Base-by-base conservation (phyloP, 2,888 invertebrate species). In the Drosophila macrospina region DNA sequence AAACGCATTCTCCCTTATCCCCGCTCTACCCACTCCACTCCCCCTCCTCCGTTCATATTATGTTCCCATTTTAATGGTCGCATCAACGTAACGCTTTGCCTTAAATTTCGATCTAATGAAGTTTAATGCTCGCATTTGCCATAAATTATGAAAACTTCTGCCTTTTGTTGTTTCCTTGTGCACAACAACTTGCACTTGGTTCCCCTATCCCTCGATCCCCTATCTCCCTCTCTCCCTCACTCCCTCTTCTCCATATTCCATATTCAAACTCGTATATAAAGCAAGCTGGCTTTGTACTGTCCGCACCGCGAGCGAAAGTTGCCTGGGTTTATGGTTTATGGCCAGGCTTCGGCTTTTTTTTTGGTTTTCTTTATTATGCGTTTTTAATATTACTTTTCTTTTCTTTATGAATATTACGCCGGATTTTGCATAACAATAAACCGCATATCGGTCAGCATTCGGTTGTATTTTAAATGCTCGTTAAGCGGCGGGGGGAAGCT, bases 81-180 rank as follows among this genome's bases (percentile, higher is more conserved):
- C 54, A 80, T 83, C 80, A 83, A 83, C 77, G 78, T 74, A 75
- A 79, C 76, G 83, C 83, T 75, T 71, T 55, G 80, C 77, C 72
- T 84, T 82, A 78, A 80, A 89, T 88, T 88, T 88, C 74, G 78
- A 81, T 84, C 80, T 81, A 87, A 85, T 87, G 80, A 87, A 85
- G 78, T 89, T 87, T 82, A 82, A 88, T 82, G 89, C 78, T 69
- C 73, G 71, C 87, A 88, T 84, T 88, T 84, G 84, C 84, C 89
- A 88, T 88, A 84, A 88, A 84, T 84, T 86, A 84, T 84, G 65
- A 74, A 54, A 74, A 77, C 57, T 65, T 63, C 72, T 66, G 26
- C 60, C 62, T 64, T 59, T 55, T 61, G 55, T 51, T 50, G 68
- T 62, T 73, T 74, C 73, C 79, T 76, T 75, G 74, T 74, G 78